Base-by-base conservation (phyloP, 2,797 vertebrate genomes). In the Lagodon rhomboides region DNA sequence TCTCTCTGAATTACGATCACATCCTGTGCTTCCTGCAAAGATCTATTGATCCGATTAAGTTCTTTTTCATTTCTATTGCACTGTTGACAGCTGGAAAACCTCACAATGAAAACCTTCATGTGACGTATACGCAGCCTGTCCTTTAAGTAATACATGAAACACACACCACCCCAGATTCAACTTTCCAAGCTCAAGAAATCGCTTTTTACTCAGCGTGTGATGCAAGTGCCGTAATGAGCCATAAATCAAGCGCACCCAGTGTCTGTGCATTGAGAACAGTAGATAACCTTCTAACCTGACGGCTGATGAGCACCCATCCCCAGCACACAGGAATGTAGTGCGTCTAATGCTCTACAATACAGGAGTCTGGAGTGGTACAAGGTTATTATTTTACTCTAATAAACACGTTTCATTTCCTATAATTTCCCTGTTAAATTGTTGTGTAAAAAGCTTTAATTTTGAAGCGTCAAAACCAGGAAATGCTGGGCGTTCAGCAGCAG, bases 221-320 rank as follows among this genome's bases (percentile, higher is more conserved):
- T 53, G 58, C 43, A 65, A 59, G 50, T 18, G 54, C 20, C 30
- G 41, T n/a, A 2, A 1, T 12, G 22, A 77, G 77, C 53, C 63
- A 61, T 80, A 82, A 83, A 84, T 84, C 20, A 68, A 70, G 16
- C 1, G 6, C 65, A 59, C 22, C 23, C 47, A 25, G 59, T 60
- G 11, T 73, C 22, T 44, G 38, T 46, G 56, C 2, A 11, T 16
- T 50, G n/a, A 43, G 49, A 53, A 47, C 17, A 56, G 68, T 11
- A 34, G 75, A 83, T 84, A 77, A 88, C 58, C 73, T n/a, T 44
- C 30, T 71, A 64, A 79, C 81, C 86, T 72, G 53, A 16, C 67
- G 2, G 56, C 74, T 84, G 23, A 82, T 66, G 60, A 68, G 68
- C 60, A 62, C 22, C 66, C 43, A 62, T 44, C 55, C 38, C 56